These are phyloP conservation scores for Perizoma affinitatum DNA, from an alignment of 2,888 invertebrate species.

Conservation along the genomic window DNA sequence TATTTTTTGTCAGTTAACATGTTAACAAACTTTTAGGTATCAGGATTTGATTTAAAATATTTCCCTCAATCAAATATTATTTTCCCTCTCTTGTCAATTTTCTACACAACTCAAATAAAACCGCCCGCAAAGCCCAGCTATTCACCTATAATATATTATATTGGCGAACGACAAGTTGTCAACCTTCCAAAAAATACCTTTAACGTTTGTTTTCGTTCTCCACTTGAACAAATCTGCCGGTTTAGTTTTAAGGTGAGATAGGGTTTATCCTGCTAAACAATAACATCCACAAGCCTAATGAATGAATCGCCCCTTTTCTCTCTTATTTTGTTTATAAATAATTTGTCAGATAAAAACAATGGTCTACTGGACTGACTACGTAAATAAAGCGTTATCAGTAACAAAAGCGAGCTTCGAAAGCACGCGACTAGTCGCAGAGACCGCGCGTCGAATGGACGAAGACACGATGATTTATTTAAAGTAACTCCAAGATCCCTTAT, in stretches of 20 bases:
- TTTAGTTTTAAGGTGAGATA: slow-evolving; percentile 38
- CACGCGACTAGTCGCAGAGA: slow-evolving; percentile 43
- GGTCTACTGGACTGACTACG: slow-evolving; percentile 49
- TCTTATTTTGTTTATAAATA: slow-evolving; percentile 52
- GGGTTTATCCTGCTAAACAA: slow-evolving; percentile 45
- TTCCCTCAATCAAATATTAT: no score
- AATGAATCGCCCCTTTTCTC: slow-evolving; percentile 48
- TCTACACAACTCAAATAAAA: slow-evolving; percentile 42
- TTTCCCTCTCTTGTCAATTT: slow-evolving; percentile 41
- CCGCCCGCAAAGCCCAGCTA: slow-evolving; percentile 43
- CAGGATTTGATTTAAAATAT: no score
- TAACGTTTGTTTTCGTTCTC: slow-evolving; percentile 48
- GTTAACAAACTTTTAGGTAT: no score
- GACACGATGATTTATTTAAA: slow-evolving; percentile 78
- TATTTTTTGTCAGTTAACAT: no score
- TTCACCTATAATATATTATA: slow-evolving; percentile 50
- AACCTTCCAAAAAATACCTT: slow-evolving; percentile 60
- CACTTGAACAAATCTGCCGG: slow-evolving; percentile 40
- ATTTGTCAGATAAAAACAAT: slow-evolving; percentile 51
- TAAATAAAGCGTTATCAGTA: slow-evolving; percentile 66
- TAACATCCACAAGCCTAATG: slow-evolving; percentile 43
- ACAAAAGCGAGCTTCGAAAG: slow-evolving; percentile 38
- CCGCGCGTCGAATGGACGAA: slow-evolving; percentile 44
- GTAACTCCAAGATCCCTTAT: slow-evolving; percentile 75
- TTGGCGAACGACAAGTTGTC: slow-evolving; percentile 60